Evolutionary conservation across 2,888 invertebrate genomes (phyloP), one percentile per base, ranked within the genome.

Genomic region (Globia sparganii): DNA sequence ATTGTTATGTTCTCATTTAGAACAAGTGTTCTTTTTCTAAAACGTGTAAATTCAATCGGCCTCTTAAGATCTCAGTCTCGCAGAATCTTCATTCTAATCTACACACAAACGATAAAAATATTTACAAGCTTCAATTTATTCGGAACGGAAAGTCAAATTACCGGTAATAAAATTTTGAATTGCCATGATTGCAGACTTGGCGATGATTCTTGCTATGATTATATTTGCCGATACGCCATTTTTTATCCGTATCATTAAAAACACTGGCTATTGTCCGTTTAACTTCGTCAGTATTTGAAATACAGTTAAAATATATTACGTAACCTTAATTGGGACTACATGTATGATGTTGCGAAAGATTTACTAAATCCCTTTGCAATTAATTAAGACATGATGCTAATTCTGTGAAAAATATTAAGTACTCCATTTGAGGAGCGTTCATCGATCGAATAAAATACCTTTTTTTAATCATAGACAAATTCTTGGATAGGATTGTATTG

Each of bases 131-230:
- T 80, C 85, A 80, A 86, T 87, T n/a, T n/a, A n/a, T n/a, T 87
- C 80, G 80, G 88, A 90, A 90, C 90, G 87, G 81, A 87, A 87
- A 91, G 86, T 87, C 80, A 90, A 92, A 92, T 91, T 91, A 90
- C 84, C 49, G 88, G 91, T 86, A 87, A 90, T 91, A 91, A 91
- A 91, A 88, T 82, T 89, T 86, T 84, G 84, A 87, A 90, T 90
- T 82, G 86, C 86, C 78, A 80, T 89, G 84, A 89, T 90, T 89
- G 88, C 76, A 77, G 84, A 78, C 77, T 80, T 74, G 78, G 78
- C 75, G 85, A 84, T 86, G 87, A 86, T 87, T 83, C 75, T 81
- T 84, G 71, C 66, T 83, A 80, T 82, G 80, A 86, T 87, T 85
- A 84, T 83, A 82, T 89, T 87, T 86, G 84, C 80, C 83, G 79